Percentiles rank a stretch among this genome's conserved stretches.
Conservation (phyloP, 2,888 invertebrate species). For the Cenopis cana region DNA sequence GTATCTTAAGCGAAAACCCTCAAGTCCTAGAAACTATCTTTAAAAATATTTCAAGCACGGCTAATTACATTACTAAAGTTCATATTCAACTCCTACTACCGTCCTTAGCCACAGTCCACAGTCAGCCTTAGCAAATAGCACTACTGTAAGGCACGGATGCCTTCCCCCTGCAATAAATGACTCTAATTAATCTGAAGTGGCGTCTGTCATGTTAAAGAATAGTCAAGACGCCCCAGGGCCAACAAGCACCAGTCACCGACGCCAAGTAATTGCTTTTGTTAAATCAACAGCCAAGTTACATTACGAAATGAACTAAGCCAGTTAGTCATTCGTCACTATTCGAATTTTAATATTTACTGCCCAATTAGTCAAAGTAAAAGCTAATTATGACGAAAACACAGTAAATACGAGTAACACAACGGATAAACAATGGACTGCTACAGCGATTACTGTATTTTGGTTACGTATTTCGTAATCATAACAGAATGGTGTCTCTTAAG, state of each 20-base stretch:
- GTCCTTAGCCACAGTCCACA: slow-evolving; percentile 18
- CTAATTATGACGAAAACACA: slow-evolving; percentile 37
- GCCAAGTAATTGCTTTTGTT: slow-evolving; percentile 77
- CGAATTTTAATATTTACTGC: slow-evolving; percentile 54
- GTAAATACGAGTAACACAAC: slow-evolving; percentile 55
- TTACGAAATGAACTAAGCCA: slow-evolving; percentile 53
- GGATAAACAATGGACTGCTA: slow-evolving; percentile 62
- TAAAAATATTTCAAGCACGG: not conserved
- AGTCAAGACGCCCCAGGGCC: slow-evolving; percentile 60
- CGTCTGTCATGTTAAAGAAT: slow-evolving; percentile 81
- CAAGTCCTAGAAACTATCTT: not conserved
- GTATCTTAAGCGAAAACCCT: too few relatives aligned
- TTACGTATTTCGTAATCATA: slow-evolving; percentile 54
- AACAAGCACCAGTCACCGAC: slow-evolving; percentile 62
- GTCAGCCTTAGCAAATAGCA: slow-evolving; percentile 47
- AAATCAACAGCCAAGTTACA: slow-evolving; percentile 63
- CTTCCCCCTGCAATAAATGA: slow-evolving; percentile 74
- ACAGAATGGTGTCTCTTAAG: slow-evolving; percentile 49
- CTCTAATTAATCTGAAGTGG: slow-evolving; percentile 78
- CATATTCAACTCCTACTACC: slow-evolving; percentile 11
- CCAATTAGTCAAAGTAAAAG: slow-evolving; percentile 52
- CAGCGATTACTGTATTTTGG: slow-evolving; percentile 48
- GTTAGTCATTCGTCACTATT: slow-evolving; percentile 59
- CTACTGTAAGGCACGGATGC: slow-evolving; percentile 59
- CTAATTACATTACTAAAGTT: not conserved